phyloP scores from a whole-genome alignment of 30 jellyfish, hydroid and myxozoan species.

The Nemopilema nomurai region DNA sequence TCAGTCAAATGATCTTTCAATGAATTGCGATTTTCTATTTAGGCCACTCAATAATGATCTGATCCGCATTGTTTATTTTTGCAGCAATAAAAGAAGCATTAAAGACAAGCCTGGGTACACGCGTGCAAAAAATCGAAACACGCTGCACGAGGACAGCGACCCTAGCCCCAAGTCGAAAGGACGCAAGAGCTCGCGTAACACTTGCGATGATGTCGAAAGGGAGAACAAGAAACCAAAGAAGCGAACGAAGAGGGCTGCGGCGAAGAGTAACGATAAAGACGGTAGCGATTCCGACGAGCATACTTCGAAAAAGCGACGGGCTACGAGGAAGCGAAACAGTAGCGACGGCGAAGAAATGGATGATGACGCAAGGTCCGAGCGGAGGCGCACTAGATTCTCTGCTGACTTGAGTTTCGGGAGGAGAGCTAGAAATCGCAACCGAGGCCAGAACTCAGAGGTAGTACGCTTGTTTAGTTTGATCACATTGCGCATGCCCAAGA shows the following conservation, averaged over 20 bases:
- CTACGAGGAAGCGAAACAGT: slow-evolving; percentile 21
- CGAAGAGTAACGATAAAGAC: neutral
- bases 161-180: slow-evolving; percentile 38
- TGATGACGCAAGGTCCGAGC: neutral
- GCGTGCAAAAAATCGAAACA: neutral
- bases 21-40: no score
- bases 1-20: no score
- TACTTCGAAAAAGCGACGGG: neutral
- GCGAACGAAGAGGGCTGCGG: slow-evolving; percentile 5
- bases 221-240: neutral
- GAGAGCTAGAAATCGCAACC: slow-evolving; percentile 62
- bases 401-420: slow-evolving; percentile 32
- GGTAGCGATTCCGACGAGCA: slow-evolving; percentile 16
- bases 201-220: neutral
- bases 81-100: neutral
- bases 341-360: slow-evolving; percentile 18
- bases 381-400: neutral
- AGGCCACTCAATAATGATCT: no score
- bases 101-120: neutral
- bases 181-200: neutral
- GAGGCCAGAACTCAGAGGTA: slow-evolving; percentile 70
- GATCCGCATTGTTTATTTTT: no score
- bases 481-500: no score
- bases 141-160: slow-evolving; percentile 34
- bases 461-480: neutral